Base-by-base conservation (phyloP, 2,113 vertebrate genomes). In the Scophthalmus maximus region DNA sequence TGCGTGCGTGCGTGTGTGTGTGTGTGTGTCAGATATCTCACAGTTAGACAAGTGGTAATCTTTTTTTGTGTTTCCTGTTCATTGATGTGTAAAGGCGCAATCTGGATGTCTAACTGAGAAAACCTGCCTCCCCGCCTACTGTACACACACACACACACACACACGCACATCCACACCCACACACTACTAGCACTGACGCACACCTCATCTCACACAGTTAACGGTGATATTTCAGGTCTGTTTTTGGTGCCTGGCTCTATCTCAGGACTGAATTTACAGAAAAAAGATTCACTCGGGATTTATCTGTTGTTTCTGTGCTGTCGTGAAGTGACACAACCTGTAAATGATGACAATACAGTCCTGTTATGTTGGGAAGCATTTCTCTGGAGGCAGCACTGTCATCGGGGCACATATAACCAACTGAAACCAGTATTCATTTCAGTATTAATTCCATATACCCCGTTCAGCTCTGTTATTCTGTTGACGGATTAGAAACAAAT, bases 31-130 rank as follows among this genome's bases (percentile, higher is more conserved):
- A 34, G 32, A 34, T n/a, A n/a, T n/a, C n/a, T n/a, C 32, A 30
- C 49, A 29, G 59, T 59, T 53, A 15, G 17, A 56, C 57, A 72
- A 57, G 69, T 84, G 75, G 53, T 56, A 61, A 61, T 82, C 60
- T 76, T 47, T 62, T 27, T 74, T 78, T 81, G 78, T 32, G 70
- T 62, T 73, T 79, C 67, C 57, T 71, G 82, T 69, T 79, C 49
- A 68, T 49, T 56, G 82, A 81, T 2, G 78, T 68, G 73, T 83
- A 53, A 87, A 86, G 60, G 62, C 67, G 63, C 85, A 87, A 84
- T 85, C 89, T 92, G 90, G 42, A n/a, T 46, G 76, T 76, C 75
- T 84, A 68, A 76, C 78, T 69, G 76, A 77, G 73, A 79, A 34
- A 40, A 83, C 77, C 77, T 76, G 53, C 57, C 56, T 50, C 23